phyloP scores from a whole-genome alignment of 2,797 vertebrate genomes.

The Gobio occitaniae region DNA sequence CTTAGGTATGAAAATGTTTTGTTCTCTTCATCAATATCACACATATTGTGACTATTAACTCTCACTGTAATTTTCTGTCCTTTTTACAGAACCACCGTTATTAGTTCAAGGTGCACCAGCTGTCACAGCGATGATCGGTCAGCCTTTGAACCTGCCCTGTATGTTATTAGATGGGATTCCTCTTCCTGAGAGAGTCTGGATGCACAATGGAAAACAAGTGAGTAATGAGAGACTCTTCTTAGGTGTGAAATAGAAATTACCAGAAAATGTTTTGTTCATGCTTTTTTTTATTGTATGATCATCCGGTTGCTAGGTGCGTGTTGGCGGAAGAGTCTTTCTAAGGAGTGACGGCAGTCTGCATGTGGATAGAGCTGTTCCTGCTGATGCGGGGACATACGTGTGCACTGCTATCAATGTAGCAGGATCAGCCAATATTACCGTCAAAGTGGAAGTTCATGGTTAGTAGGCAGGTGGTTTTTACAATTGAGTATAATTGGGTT shows the following conservation, averaged over 20 bases:
- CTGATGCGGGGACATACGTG: slow-evolving; percentile 83
- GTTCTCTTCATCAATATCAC: background rate
- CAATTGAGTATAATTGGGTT: background rate
- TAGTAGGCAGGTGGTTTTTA: slow-evolving; percentile 50
- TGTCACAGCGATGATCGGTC: slow-evolving; percentile 78
- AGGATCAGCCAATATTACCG: slow-evolving; percentile 80
- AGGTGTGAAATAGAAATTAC: background rate
- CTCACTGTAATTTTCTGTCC: slow-evolving; percentile 41
- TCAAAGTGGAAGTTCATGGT: slow-evolving; percentile 85
- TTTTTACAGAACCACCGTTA: slow-evolving; percentile 79
- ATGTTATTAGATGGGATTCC: slow-evolving; percentile 87
- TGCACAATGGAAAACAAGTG: slow-evolving; percentile 82
- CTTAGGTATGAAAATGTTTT: slow-evolving; percentile 76
- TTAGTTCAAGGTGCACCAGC: slow-evolving; percentile 79
- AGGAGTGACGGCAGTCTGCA: slow-evolving; percentile 87
- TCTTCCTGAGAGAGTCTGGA: slow-evolving; percentile 86
- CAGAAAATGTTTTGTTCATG: background rate
- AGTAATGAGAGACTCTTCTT: slow-evolving; percentile 59
- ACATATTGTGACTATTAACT: slow-evolving; percentile 11
- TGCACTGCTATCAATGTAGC: slow-evolving; percentile 86
- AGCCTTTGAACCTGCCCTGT: slow-evolving; percentile 86
- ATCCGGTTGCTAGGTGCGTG: slow-evolving; percentile 72
- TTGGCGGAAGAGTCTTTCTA: slow-evolving; percentile 71
- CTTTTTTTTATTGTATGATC: background rate
- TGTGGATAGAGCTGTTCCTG: slow-evolving; percentile 72